Evolutionary conservation across 1,140 invertebrate genomes (phyloP), one percentile per base, ranked within the genome.

Genomic region (Lepidostoma basale): DNA sequence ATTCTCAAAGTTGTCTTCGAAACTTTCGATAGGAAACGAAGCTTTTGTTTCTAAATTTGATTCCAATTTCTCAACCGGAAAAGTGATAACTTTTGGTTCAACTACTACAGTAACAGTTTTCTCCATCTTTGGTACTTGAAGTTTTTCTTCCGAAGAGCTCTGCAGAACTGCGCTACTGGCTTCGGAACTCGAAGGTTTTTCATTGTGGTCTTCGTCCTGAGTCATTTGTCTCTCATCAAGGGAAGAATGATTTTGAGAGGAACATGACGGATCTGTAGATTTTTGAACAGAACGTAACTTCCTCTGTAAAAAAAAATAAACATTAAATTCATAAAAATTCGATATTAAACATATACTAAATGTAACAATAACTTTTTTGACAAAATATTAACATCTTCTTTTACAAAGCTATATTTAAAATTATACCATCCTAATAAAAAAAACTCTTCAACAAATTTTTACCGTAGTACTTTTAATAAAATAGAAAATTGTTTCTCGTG

Each of bases 241-340:
- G 0, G 79, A 84, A 70, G 40, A 78, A 59, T 77, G 86, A 74
- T 76, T 85, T 74, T 68, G 85, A 76, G 67, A 84, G 33, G 75
- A 82, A 79, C 76, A 83, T 80, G 76, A 76, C 8, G 84, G 79
- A 39, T 89, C 88, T 54, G 85, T 85, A 6, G 87, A 84, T 76
- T 89, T 90, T 77, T 90, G 89, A 49, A 90, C 87, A 12, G 86
- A 84, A 65, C 90, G 85, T 45, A 90, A 83, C 77, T 91, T 92
- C 66, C 90, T 84, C 85, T 90, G 77, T 33, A 83, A 84, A 59
- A 14, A 64, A 47, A 58, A 56, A 18, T 5, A 60, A 42, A 3
- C 59, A 25, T 26, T 20, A 28, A 59, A 18, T 18, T 54, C 36
- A 18, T 28, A 16, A 44, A 16, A 49, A 54, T 62, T 10, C 42